Conservation (phyloP, 2,113 vertebrate genomes). For the Butorides virescens region DNA sequence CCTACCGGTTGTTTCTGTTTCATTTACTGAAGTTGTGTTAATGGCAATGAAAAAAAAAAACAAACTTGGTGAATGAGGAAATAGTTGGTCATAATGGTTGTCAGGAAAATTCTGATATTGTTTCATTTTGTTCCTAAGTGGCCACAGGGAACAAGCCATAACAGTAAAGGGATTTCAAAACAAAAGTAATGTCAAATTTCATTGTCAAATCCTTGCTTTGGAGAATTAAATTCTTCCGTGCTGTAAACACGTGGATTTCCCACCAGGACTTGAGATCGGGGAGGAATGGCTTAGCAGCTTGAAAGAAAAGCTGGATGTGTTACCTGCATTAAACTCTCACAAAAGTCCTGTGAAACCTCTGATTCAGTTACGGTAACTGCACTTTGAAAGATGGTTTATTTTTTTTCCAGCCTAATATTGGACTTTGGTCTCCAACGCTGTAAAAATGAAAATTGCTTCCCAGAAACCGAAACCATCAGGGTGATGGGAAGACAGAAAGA, state of each 20-base stretch:
- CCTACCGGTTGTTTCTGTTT: accelerated
- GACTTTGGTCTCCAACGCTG: neutral
- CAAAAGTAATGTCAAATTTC: neutral
- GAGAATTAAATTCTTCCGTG: neutral
- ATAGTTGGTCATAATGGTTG: accelerated
- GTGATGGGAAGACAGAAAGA: neutral
- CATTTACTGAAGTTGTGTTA: neutral
- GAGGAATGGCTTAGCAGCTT: neutral
- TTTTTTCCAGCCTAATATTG: neutral
- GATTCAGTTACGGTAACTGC: neutral
- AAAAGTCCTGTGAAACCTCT: neutral
- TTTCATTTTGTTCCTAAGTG: neutral
- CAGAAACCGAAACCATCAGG: neutral
- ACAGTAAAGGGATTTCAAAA: neutral
- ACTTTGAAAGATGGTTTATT: neutral
- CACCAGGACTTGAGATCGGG: neutral
- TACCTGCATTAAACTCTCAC: neutral
- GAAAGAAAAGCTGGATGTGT: neutral
- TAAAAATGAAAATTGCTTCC: neutral
- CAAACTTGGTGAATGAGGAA: neutral
- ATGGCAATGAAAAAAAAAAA: neutral
- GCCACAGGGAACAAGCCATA: neutral
- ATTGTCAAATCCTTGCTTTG: neutral
- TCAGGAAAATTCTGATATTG: neutral
- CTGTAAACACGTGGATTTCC: neutral